Base-by-base conservation (phyloP, 2,113 vertebrate species). In the Nicator chloris region DNA sequence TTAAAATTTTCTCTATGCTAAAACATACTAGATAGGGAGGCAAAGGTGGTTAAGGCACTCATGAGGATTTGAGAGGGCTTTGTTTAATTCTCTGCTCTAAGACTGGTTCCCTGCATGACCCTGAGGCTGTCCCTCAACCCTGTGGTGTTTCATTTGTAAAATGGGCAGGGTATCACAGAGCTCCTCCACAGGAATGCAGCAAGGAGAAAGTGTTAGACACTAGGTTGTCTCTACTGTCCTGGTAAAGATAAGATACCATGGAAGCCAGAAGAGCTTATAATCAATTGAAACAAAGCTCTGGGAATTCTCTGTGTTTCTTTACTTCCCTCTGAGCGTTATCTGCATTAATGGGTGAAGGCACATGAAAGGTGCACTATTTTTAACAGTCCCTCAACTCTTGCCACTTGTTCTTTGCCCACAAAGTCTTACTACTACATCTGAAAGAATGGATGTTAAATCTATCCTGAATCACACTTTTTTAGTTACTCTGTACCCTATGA, bases 111-210 rank as follows among this genome's bases (percentile, higher is more conserved):
- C 60, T 78, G 44, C 7, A 26, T 91, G 86, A 95, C 91, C 88
- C 81, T 71, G 57, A 92, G 73, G 83, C 69, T 57, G 83, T 47
- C 77, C 85, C 69, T 93, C 86, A 94, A 91, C 91, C 91, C 86
- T 60, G 69, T 24, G 61, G 96, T 92, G 94, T 97, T 95, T 95
- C 95, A 93, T 95, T 93, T 97, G 80, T 57, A 40, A 92, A 93
- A 89, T 31, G 56, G 77, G 86, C 64, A 84, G 77, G 24, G 69
- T 92, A 91, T 84, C 72, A 60, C 68, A 66, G 51, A 4, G 35
- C 3, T 93, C 71, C 86, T 88, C 44, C 83, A 51, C 69, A 92
- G 83, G 91, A 94, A 95, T 93, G 86, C 77, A 88, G 72, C 57
- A 60, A 73, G 65, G 83, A 87, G 94, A 95, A 96, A 92, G 94